These are phyloP conservation scores for Setipinna tenuifilis DNA, from an alignment of 2,797 vertebrate species.

Conservation along the genomic window DNA sequence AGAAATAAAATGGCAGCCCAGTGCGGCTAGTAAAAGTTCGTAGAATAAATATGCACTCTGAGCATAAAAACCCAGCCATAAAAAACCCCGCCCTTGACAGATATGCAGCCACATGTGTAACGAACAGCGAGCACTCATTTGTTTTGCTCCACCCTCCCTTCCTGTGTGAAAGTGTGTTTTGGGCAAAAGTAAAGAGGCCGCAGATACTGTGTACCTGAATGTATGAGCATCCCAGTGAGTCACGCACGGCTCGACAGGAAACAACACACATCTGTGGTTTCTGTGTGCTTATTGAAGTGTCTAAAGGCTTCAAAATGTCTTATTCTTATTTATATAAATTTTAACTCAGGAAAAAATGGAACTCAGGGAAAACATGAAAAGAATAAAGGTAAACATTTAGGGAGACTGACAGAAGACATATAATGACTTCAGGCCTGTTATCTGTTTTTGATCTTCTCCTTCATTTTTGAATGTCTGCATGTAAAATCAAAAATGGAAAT, in stretches of 20 bases:
- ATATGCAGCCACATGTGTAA: neutral
- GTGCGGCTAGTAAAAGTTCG: no score
- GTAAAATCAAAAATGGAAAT: neutral
- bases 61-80: neutral
- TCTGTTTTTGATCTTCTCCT: no score
- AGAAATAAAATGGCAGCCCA: no score
- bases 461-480: neutral
- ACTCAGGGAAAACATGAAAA: no score
- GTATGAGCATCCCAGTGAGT: neutral
- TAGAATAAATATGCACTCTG: neutral
- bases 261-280: neutral
- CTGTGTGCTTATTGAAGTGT: neutral
- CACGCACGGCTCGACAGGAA: neutral
- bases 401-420: no score
- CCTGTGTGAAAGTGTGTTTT: conserved; percentile 16
- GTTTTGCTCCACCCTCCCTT: neutral
- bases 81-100: neutral
- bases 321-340: no score
- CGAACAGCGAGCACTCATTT: neutral
- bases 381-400: no score
- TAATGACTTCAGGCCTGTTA: neutral
- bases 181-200: neutral
- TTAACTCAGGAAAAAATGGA: no score
- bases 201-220: neutral
- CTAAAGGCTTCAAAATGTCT: neutral